Evolutionary conservation across 2,888 invertebrate genomes (phyloP).

Genomic region (Acleris emargana): DNA sequence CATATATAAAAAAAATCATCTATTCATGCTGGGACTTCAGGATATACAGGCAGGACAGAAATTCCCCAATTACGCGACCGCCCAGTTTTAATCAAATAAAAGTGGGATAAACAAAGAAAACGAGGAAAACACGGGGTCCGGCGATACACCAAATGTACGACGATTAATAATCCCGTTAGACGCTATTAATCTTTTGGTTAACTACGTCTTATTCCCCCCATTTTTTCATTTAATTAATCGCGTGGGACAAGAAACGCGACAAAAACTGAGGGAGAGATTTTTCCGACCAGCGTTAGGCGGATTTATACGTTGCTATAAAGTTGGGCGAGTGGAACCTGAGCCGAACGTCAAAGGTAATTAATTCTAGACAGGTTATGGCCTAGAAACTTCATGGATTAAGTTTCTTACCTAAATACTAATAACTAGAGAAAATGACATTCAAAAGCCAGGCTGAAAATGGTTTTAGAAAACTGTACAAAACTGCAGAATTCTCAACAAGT

Average conservation of each 20-base stretch:
- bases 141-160: slow-evolving; percentile 28
- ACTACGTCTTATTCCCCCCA: slow-evolving; percentile 32
- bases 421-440: too few species aligned
- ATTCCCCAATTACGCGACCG: slow-evolving; percentile 13
- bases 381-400: too few species aligned
- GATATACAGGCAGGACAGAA: too few species aligned
- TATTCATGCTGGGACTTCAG: too few species aligned
- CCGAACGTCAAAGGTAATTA: too few species aligned
- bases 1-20: too few species aligned
- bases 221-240: slow-evolving; percentile 36
- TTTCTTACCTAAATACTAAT: too few species aligned
- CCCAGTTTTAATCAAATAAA: slow-evolving; percentile 9
- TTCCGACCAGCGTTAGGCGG: slow-evolving; percentile 1
- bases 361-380: too few species aligned
- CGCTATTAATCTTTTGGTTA: slow-evolving; percentile 34
- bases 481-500: too few species aligned
- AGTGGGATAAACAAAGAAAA: slow-evolving; percentile 15
- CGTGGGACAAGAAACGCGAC: slow-evolving; percentile 17
- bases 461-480: too few species aligned
- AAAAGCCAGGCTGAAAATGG: too few species aligned
- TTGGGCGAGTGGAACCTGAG: too few species aligned
- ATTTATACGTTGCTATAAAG: not conserved
- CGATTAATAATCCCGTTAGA: slow-evolving; percentile 32
- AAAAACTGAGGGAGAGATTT: slow-evolving; percentile 26
- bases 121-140: slow-evolving; percentile 9